Base-by-base conservation (phyloP, 1,140 invertebrate genomes). In the Leptopilina clavipes region DNA sequence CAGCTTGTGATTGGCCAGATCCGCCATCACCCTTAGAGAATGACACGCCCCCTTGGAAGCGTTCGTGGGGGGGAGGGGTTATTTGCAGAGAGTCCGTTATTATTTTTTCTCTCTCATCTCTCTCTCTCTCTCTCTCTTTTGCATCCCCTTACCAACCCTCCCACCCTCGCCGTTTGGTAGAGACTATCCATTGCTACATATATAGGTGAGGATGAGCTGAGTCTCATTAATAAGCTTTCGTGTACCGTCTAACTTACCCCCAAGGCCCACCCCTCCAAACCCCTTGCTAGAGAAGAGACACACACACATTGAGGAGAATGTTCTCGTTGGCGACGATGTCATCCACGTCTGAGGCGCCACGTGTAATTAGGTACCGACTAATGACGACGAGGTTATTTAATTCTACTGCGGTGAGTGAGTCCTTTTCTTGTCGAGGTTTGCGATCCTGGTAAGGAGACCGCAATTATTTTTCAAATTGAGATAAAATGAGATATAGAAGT, bases 61-160 rank as follows among this genome's bases (percentile, higher is more conserved):
- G 18, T 71, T 48, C 80, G 84, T 83, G 85, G 87, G 86, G 87
- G 84, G 84, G 82, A 84, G 87, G 86, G 87, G 84, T 85, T 89
- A 85, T 85, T 87, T 89, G 84, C 85, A 81, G 86, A 81, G 81
- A 86, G 87, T 88, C 83, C 84, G 82, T 86, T 88, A 87, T 85
- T 84, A 40, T 40, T 40, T 3, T 40, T 9, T 3, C 6, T 31
- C 1, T 31, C 6, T 31, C 6, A 3, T 31, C 6, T 31, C 6
- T 3, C n/a, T n/a, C n/a, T n/a, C n/a, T n/a, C n/a, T n/a, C 82
- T 77, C 77, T 76, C 76, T 76, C 77, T 70, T 70, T 74, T 72
- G 72, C 72, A 73, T 71, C 71, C 75, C 72, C 44, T 37, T 84
- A 81, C 40, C 72, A 77, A 76, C 78, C 75, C 73, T 54, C 52